Evolutionary conservation across 2,113 vertebrate species (phyloP).

Genomic region (Natator depressus): DNA sequence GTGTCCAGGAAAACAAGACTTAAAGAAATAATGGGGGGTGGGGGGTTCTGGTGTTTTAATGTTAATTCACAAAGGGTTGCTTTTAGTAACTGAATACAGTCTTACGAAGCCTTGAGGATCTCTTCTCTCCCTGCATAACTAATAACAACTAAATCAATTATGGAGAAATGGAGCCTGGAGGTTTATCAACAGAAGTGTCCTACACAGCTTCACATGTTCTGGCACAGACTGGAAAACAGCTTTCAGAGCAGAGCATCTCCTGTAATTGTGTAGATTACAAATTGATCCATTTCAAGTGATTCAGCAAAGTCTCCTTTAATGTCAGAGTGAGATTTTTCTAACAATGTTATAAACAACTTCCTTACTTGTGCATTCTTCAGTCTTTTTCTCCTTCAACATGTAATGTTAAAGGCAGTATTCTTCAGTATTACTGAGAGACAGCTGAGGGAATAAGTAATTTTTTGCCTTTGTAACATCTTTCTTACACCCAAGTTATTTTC

Average conservation of each 20-base stretch:
- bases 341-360: not conserved
- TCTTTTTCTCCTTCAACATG: not conserved
- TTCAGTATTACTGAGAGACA: constrained; percentile 20
- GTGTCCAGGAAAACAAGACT: constrained; percentile 66
- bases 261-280: constrained; percentile 38
- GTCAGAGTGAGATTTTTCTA: constrained; percentile 42
- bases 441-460: not conserved
- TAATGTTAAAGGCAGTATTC: constrained; percentile 21
- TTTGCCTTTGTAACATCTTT: not conserved
- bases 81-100: constrained; percentile 68
- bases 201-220: not conserved
- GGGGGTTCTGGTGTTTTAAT: constrained; percentile 11
- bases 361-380: not conserved
- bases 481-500: constrained; percentile 54
- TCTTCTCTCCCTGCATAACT: constrained; percentile 44
- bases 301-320: constrained; percentile 37
- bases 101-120: constrained; percentile 63
- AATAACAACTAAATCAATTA: constrained; percentile 56
- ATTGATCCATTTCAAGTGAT: constrained; percentile 25
- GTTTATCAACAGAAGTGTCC: constrained; percentile 25
- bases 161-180: constrained; percentile 40
- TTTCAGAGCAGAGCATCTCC: constrained; percentile 60
- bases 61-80: constrained; percentile 41
- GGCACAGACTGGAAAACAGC: constrained; percentile 66
- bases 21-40: constrained; percentile 78